Conservation (phyloP, 2,797 vertebrate genomes). For the Brachymystax lenok region DNA sequence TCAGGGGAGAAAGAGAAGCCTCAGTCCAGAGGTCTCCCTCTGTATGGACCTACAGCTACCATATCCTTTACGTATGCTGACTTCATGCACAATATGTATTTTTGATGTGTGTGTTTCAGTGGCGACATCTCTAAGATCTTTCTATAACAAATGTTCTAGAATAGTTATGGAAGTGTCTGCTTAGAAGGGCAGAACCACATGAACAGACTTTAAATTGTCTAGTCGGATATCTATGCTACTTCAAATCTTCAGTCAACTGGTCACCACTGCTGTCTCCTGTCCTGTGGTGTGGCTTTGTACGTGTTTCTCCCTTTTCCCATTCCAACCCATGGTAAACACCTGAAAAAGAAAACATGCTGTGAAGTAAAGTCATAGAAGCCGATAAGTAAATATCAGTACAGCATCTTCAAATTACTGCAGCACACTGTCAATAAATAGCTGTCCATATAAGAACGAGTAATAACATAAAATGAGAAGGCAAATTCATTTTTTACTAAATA, state of each 20-base stretch:
- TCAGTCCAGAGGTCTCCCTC: background rate
- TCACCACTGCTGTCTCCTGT: constrained; percentile 14
- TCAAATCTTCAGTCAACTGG: constrained; percentile 18
- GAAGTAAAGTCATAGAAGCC: background rate
- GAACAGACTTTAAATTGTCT: background rate
- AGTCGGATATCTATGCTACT: background rate
- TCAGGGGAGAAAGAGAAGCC: background rate
- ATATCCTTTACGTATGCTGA: background rate
- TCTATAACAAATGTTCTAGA: background rate
- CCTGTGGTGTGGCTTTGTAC: constrained; percentile 4
- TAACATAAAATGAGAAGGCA: background rate
- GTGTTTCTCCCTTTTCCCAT: background rate
- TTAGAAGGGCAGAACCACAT: background rate
- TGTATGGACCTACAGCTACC: background rate
- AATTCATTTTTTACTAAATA: background rate
- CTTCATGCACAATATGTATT: background rate
- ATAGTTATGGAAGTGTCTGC: background rate
- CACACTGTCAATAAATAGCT: background rate
- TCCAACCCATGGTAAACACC: background rate
- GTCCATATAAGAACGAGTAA: background rate
- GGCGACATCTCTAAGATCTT: constrained; percentile 10
- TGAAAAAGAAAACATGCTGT: background rate
- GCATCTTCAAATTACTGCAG: background rate
- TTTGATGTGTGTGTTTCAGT: background rate
- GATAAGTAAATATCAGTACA: background rate